Conservation (phyloP, 2,113 vertebrate genomes). For the Sceloporus undulatus region DNA sequence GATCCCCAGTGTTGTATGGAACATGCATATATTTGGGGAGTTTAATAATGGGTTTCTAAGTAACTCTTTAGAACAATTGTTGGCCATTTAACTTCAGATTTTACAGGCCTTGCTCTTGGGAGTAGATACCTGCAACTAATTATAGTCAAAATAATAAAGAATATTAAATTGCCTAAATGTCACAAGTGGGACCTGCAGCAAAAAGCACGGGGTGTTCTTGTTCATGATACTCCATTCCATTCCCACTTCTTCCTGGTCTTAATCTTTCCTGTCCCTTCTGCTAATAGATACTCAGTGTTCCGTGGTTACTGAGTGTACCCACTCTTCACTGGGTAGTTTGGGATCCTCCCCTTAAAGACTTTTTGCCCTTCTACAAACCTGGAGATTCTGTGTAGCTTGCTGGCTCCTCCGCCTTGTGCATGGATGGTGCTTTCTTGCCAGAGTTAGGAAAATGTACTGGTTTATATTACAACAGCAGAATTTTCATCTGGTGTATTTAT, state of each 20-base stretch:
- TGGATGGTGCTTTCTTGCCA: neutral
- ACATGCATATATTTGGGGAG: slow-evolving; percentile 38
- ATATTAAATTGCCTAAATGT: slow-evolving; percentile 28
- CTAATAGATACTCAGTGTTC: neutral
- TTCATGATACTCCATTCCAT: neutral
- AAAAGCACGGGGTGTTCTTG: neutral
- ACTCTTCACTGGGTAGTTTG: neutral
- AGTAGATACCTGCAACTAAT: slow-evolving; percentile 14
- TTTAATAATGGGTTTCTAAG: slow-evolving; percentile 44
- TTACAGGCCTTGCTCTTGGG: neutral
- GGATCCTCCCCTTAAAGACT: neutral
- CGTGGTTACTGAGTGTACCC: neutral
- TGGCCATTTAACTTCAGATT: neutral
- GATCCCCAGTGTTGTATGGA: slow-evolving; percentile 31
- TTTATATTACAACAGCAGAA: no score
- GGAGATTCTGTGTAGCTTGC: neutral
- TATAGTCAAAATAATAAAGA: slow-evolving; percentile 52
- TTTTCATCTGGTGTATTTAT: no score
- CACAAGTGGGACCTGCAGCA: neutral
- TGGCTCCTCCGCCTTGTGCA: neutral
- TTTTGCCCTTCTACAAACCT: neutral
- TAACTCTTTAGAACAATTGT: neutral
- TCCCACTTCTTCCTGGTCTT: neutral
- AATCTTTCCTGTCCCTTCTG: no score
- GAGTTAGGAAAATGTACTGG: neutral